Evolutionary conservation across 2,797 vertebrate genomes (phyloP), one percentile per base, ranked within the genome.

Genomic region (Cyclopterus lumpus): DNA sequence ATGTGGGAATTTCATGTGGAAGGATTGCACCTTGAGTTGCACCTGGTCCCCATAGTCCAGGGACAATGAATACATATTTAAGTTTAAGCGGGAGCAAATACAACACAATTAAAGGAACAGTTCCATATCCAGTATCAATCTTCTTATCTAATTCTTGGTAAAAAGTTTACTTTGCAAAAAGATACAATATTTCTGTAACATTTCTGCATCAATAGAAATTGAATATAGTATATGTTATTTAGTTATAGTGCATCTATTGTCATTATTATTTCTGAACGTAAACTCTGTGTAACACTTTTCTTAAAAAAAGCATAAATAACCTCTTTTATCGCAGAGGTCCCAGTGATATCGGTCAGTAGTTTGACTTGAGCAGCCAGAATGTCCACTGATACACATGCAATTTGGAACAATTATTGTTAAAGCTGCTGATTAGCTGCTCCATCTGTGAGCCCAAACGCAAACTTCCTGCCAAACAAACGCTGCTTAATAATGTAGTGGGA

Each of bases 381-480:
- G 49, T 82, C 77, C 38, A 58, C 82, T 30, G 65, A 87, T 72
- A 82, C 78, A 85, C 80, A 62, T 15, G 80, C 80, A 85, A 81
- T 89, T 88, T 84, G 60, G 76, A 82, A 74, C 73, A 83, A 86
- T 90, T 81, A 89, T 55, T 80, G 79, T 77, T 26, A 24, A 86
- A 91, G 55, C 68, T 57, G 12, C 85, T 82, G 86, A 88, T 90
- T 84, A 87, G 82, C 85, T 68, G 59, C 86, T 82, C 88, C 88
- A 89, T 92, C 89, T 91, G 91, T 82, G 88, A 86, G 68, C 70
- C 61, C 77, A 66, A 88, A 91, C 69, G 60, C 77, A 77, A 88
- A 82, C 77, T 82, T 86, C 75, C 85, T 92, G 91, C 88, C 92
- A 93, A 90, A 77, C 79, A 88, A 90, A 90, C 79, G 83, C 83